Base-by-base conservation (phyloP, 64 coral and sea anemone genomes). In the Pocillopora damicornis region DNA sequence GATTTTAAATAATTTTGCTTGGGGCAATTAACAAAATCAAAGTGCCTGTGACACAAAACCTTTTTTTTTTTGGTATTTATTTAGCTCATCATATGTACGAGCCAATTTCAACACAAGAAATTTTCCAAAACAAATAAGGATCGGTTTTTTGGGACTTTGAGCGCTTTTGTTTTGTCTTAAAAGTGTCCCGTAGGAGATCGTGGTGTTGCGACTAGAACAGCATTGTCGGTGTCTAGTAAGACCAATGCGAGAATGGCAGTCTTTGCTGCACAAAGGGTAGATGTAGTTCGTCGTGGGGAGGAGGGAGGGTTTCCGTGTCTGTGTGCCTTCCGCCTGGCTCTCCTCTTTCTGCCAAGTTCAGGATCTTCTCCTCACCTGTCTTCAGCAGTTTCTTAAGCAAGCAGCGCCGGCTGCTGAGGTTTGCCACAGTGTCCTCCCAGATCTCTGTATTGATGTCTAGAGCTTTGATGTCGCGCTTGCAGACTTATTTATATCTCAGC, bases 391-490 rank as follows among this genome's bases (percentile, higher is more conserved):
- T 82, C 18, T 63, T 7, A 60, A 82, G 80, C 5, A 23, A 3
- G 18, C 80, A 26, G 45, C 23, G 38, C 86, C 86, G 78, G 6
- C 60, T 62, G 0, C 57, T 88, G 73, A 59, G 59, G 75, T 88
- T 75, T 13, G 59, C 60, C 51, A 30, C 30, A 30, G 30, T 30
- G 30, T 30, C 30, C 30, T 30, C 30, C 30, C 30, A 30, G 30
- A 30, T 13, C 17, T 75, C 18, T 0, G 34, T 36, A 35, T 37
- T 23, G 16, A 78, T 88, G 60, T 88, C 26, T 30, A 56, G 16
- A 2, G 74, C 87, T 63, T 35, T 78, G 15, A 88, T 77, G 35
- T 78, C 60, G 11, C 74, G 1, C 60, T 78, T 88, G 74, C 45
- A 88, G 0, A 42, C 73, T 8, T 76, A 14, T 37, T 37, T 65